Evolutionary conservation across 2,888 invertebrate species (phyloP).

Genomic region (Pollenia amentaria): DNA sequence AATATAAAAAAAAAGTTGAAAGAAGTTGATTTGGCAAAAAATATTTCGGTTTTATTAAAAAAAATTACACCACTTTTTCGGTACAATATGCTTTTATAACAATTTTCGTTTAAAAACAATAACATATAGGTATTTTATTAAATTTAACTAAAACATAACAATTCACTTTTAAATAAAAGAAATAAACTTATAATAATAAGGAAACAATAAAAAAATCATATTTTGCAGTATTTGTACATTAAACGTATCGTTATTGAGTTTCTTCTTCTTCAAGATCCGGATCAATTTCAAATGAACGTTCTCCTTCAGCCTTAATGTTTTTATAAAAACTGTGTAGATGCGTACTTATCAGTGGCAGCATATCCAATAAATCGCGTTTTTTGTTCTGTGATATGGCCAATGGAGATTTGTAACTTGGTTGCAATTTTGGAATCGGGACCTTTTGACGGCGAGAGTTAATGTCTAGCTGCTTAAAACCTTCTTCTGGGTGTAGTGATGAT

Average conservation of each 20-base stretch:
- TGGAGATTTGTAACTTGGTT: too few relatives aligned
- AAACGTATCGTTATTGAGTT: conserved; percentile 21
- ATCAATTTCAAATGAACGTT: conserved; percentile 32
- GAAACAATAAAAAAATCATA: not conserved
- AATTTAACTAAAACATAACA: conserved; percentile 3
- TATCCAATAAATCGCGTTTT: conserved; percentile 29
- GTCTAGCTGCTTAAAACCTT: too few relatives aligned
- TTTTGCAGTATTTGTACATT: not conserved
- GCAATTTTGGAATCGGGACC: too few relatives aligned
- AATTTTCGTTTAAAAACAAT: not conserved
- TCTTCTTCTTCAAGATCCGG: conserved; percentile 43
- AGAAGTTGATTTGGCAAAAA: conserved; percentile 26
- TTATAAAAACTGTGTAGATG: conserved; percentile 29
- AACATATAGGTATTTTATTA: not conserved
- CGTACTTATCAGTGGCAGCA: conserved; percentile 32
- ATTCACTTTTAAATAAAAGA: conserved; percentile 13
- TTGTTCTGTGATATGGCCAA: too few relatives aligned
- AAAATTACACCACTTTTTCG: not conserved
- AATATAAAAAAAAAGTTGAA: conserved; percentile 21
- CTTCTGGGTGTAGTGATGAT: too few relatives aligned
- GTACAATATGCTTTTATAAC: not conserved
- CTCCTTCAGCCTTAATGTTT: conserved; percentile 19
- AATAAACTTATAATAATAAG: not conserved
- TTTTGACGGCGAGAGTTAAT: too few relatives aligned
- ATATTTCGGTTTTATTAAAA: conserved; percentile 15